phyloP scores from a whole-genome alignment of 1,140 invertebrate genomes.

The Chironomus striatipennis region DNA sequence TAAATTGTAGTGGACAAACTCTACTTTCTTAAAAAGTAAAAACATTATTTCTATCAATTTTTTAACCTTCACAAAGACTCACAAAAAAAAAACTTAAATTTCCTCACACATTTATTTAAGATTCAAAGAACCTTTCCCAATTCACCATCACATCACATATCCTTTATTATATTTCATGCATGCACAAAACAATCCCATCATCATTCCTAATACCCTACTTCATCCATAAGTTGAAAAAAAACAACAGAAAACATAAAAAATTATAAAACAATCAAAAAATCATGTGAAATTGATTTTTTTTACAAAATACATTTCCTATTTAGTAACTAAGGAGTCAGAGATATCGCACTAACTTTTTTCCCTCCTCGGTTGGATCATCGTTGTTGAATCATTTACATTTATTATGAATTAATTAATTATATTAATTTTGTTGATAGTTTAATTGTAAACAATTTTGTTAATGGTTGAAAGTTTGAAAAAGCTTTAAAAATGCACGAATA shows the following conservation, averaged over 20 bases:
- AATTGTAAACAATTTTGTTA: not conserved
- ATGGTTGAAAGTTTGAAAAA: not conserved
- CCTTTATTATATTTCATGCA: conserved; percentile 5
- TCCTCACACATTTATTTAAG: no score
- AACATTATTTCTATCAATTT: no score
- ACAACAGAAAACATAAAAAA: not conserved
- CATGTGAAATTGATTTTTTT: no score
- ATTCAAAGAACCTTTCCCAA: no score
- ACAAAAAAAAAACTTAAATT: no score
- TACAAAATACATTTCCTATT: not conserved
- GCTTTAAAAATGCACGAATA: not conserved
- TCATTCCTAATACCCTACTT: not conserved
- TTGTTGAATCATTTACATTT: conserved; percentile 8
- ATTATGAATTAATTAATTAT: not conserved
- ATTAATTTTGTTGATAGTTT: no score
- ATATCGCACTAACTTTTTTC: conserved; percentile 23
- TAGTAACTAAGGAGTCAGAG: conserved; percentile 21
- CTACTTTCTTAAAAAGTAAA: no score
- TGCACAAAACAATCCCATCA: not conserved
- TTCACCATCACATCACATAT: no score
- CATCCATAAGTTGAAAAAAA: not conserved
- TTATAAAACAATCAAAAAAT: not conserved
- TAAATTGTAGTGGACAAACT: no score
- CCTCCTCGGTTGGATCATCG: conserved; percentile 21
- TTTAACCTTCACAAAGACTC: no score